These are phyloP conservation scores for Xerus inauris DNA, from an alignment of 2,113 vertebrate species.

Conservation along the genomic window DNA sequence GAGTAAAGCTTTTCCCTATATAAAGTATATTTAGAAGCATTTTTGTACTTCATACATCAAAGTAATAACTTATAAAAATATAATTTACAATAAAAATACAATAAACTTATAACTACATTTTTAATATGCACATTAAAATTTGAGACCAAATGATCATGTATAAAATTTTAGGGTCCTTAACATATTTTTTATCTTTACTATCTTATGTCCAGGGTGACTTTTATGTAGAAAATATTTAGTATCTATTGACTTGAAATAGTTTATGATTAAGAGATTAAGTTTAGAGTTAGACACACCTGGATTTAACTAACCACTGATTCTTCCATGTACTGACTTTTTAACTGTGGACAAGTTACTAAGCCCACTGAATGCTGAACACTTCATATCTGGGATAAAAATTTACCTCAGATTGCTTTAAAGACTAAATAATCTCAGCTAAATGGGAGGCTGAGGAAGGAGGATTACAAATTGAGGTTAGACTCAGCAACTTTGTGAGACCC, in stretches of 20 bases:
- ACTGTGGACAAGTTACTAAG: neutral
- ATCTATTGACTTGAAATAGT: neutral
- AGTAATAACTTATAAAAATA: neutral
- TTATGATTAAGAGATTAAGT: neutral
- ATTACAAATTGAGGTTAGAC: too few relatives aligned
- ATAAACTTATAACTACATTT: neutral
- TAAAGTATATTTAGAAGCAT: neutral
- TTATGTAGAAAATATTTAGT: neutral
- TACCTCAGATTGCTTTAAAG: neutral
- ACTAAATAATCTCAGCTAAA: neutral
- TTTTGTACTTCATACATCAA: neutral
- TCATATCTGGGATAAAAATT: neutral
- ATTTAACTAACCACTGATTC: neutral
- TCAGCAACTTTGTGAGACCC: too few relatives aligned
- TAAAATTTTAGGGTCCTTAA: neutral
- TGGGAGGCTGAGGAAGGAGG: too few relatives aligned
- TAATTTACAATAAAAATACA: neutral
- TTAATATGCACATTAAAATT: neutral
- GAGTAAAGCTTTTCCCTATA: neutral
- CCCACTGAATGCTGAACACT: neutral
- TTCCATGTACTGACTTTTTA: neutral
- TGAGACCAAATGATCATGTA: neutral
- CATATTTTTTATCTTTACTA: neutral
- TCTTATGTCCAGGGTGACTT: neutral
- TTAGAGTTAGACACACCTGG: neutral